Evolutionary conservation across 2,888 invertebrate species (phyloP).

Genomic region (Drosophila fulvimacula): DNA sequence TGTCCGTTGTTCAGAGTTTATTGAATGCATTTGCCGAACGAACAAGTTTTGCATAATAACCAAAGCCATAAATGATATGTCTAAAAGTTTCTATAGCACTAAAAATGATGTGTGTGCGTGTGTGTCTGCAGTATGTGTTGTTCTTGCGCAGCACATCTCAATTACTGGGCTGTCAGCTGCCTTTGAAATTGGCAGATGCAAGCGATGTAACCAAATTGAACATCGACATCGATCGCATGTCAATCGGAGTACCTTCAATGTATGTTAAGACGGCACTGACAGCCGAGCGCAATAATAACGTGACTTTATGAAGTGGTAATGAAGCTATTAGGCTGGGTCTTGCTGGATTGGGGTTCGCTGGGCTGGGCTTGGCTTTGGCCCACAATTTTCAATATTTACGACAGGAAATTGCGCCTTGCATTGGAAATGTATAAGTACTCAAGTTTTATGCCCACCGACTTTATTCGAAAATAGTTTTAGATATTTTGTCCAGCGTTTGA

Average conservation of each 20-base stretch:
- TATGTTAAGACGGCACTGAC: constrained; percentile 34
- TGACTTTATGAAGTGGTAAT: constrained; percentile 83
- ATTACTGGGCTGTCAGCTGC: constrained; percentile 64
- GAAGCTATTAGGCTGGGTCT: constrained; percentile 73
- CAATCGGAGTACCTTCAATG: constrained; percentile 34
- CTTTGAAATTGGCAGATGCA: constrained; percentile 63
- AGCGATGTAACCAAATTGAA: constrained; percentile 40
- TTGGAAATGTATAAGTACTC: constrained; percentile 50
- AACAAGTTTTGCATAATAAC: constrained; percentile 81
- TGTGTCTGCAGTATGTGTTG: constrained; percentile 8
- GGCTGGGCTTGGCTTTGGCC: constrained; percentile 64
- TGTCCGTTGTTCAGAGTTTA: constrained; percentile 51
- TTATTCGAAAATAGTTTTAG: constrained; percentile 50
- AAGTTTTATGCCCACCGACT: constrained; percentile 30
- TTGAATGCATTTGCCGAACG: constrained; percentile 70
- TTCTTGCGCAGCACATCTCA: constrained; percentile 57
- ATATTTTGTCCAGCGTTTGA: constrained; percentile 55
- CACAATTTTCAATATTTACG: constrained; percentile 80
- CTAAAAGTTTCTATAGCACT: constrained; percentile 53
- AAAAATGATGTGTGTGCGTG: constrained; percentile 24
- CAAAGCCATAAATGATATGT: constrained; percentile 63
- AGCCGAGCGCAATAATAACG: constrained; percentile 77
- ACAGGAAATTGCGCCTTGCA: constrained; percentile 82
- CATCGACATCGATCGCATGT: constrained; percentile 46
- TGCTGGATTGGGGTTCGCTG: not conserved